Conservation (phyloP, 2,797 vertebrate species). For the Pithecia hirsuta region DNA sequence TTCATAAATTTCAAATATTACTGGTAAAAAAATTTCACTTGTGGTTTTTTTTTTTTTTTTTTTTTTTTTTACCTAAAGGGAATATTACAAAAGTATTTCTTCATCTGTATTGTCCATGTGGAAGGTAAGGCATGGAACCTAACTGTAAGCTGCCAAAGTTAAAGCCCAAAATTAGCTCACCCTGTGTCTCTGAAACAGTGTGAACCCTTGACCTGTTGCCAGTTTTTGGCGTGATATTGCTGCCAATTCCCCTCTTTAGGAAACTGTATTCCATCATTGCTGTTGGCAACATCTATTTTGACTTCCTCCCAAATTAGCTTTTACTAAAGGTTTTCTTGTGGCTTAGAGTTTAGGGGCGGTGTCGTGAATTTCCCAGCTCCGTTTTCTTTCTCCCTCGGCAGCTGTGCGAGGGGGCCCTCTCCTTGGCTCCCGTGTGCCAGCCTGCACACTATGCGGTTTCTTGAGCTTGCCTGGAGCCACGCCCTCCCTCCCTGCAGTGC, state of each 20-base stretch:
- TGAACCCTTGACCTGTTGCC: accelerated
- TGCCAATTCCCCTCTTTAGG: neutral
- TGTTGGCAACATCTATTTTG: no score
- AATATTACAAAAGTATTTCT: neutral
- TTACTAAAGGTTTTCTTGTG: no score
- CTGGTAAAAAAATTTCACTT: neutral
- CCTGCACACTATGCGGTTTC: neutral
- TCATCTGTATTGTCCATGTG: neutral
- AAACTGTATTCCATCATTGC: neutral
- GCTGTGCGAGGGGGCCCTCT: neutral
- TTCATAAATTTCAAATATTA: no score
- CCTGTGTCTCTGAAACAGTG: neutral
- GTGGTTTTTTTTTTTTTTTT: no score
- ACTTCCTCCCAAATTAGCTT: neutral
- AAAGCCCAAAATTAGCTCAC: neutral
- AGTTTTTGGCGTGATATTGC: neutral
- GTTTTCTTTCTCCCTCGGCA: neutral
- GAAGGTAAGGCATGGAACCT: neutral
- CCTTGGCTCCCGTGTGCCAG: neutral
- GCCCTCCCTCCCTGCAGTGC: accelerated
- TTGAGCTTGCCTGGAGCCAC: neutral
- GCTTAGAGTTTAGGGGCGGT: neutral
- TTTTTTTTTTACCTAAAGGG: neutral
- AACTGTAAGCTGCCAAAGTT: no score
- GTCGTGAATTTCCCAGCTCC: accelerated